A percentile compares a stretch with the other conserved stretches of the same genome.
These are phyloP conservation scores for Zalophus californianus DNA, from an alignment of 2,797 vertebrate species.

Conservation along the genomic window DNA sequence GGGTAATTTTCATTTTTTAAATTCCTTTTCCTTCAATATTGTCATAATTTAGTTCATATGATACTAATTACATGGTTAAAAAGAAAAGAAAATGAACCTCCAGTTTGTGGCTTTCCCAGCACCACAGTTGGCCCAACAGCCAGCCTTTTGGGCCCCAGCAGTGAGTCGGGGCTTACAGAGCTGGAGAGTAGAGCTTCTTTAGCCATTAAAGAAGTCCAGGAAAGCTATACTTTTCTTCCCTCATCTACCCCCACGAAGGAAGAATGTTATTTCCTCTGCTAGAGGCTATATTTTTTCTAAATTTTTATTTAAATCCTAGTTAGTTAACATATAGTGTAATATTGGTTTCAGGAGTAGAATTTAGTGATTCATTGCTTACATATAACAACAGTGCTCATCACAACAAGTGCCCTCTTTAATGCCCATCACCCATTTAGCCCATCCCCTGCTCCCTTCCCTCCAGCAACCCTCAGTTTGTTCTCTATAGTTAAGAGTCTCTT, in stretches of 20 bases:
- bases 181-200: neutral
- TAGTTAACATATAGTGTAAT: too few relatives aligned
- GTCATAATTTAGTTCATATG: neutral
- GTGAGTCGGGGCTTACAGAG: neutral
- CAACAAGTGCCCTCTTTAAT: too few relatives aligned
- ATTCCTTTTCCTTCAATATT: constrained; percentile 40
- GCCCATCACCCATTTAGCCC: neutral
- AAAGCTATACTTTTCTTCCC: neutral
- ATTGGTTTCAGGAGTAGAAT: too few relatives aligned
- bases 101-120: neutral
- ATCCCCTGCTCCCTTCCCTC: too few relatives aligned
- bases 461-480: neutral
- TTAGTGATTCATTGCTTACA: too few relatives aligned
- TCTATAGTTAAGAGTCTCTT: neutral
- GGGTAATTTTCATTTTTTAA: constrained; percentile 17
- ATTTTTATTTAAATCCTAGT: too few relatives aligned
- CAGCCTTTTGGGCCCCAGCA: neutral
- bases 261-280: neutral
- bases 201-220: neutral
- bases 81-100: neutral
- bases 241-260: neutral
- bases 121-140: neutral
- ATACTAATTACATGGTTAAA: constrained; percentile 27
- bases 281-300: neutral
- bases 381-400: too few relatives aligned